A percentile compares a stretch with the other conserved stretches of the same genome.
These are phyloP conservation scores for Verasper variegatus DNA, from an alignment of 2,113 vertebrate species.

Conservation along the genomic window DNA sequence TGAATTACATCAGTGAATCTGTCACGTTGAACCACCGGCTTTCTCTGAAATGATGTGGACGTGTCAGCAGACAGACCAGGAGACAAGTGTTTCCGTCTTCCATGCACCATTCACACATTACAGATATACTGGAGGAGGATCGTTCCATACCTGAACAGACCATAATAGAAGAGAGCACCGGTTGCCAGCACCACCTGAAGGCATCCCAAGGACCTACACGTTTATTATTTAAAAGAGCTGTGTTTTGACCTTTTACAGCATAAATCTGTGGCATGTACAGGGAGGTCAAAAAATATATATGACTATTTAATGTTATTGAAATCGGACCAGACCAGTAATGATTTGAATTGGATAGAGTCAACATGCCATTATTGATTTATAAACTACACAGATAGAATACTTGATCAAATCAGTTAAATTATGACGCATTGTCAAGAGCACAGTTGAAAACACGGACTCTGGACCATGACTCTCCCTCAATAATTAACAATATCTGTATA, in stretches of 20 bases:
- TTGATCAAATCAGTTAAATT: background rate
- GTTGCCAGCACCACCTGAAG: constrained; percentile 65
- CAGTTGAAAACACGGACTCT: background rate
- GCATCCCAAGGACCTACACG: constrained; percentile 40
- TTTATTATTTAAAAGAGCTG: background rate
- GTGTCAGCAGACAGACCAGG: constrained; percentile 33
- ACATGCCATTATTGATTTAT: background rate
- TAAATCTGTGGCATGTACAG: background rate
- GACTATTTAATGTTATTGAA: background rate
- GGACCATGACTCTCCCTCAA: background rate
- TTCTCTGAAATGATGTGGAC: constrained; percentile 7
- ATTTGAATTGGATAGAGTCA: background rate
- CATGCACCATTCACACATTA: constrained; percentile 25
- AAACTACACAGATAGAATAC: background rate
- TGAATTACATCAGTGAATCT: constrained; percentile 15
- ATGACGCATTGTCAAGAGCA: background rate
- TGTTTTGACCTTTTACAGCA: background rate
- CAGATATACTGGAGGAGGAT: constrained; percentile 5
- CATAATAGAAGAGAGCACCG: constrained; percentile 23
- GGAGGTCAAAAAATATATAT: no score
- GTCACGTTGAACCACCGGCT: constrained; percentile 10
- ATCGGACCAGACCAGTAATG: background rate
- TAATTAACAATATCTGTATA: background rate
- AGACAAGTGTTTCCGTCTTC: constrained; percentile 35
- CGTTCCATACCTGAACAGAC: constrained; percentile 11